Conservation (phyloP, 1,140 invertebrate species). For the Ditylenchus dipsaci region DNA sequence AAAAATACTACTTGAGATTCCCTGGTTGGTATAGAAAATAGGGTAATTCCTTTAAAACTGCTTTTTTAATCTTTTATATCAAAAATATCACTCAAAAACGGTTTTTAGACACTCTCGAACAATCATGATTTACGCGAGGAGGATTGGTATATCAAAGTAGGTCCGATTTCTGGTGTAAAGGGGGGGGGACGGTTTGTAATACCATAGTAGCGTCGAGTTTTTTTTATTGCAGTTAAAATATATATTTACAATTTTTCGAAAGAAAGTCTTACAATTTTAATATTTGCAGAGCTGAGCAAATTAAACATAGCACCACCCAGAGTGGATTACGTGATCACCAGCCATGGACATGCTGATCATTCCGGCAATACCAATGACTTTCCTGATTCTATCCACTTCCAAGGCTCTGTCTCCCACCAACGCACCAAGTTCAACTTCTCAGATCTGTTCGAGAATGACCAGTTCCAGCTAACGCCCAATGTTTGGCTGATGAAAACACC, state of each 20-base stretch:
- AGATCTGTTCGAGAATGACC: constrained; percentile 52
- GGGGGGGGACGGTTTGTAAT: too few relatives aligned
- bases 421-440: constrained; percentile 49
- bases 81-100: too few relatives aligned
- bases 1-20: too few relatives aligned
- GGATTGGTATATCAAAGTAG: too few relatives aligned
- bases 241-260: neutral
- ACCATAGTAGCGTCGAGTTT: too few relatives aligned
- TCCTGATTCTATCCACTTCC: constrained; percentile 50
- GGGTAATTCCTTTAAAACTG: too few relatives aligned
- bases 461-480: constrained; percentile 44
- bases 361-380: constrained; percentile 48
- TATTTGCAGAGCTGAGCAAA: constrained; percentile 37
- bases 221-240: too few relatives aligned
- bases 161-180: too few relatives aligned
- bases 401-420: constrained; percentile 44
- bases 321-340: constrained; percentile 51
- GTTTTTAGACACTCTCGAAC: too few relatives aligned
- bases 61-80: too few relatives aligned
- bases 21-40: too few relatives aligned
- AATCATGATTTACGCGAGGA: too few relatives aligned
- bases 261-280: neutral
- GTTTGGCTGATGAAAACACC: constrained; percentile 47
- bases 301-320: constrained; percentile 44
- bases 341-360: constrained; percentile 54